Evolutionary conservation across 2,797 vertebrate genomes (phyloP).

Genomic region (Liasis olivaceus): DNA sequence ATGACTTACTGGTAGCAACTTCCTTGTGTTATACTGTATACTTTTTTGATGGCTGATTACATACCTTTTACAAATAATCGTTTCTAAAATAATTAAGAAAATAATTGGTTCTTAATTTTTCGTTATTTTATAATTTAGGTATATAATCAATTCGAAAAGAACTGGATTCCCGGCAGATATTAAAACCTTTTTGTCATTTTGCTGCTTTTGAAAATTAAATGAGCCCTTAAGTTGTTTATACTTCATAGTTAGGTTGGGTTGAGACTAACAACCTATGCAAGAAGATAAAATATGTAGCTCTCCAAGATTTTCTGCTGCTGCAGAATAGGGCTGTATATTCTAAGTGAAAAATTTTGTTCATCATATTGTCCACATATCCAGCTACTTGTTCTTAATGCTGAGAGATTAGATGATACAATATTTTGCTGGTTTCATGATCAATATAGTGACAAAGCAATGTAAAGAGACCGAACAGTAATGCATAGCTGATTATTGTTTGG

Average conservation of each 20-base stretch:
- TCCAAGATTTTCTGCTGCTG: background rate
- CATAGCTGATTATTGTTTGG: background rate
- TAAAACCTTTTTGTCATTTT: background rate
- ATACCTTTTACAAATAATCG: background rate
- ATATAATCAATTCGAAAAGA: background rate
- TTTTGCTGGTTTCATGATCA: background rate
- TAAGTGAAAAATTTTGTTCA: background rate
- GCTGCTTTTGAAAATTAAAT: background rate
- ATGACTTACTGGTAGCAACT: background rate
- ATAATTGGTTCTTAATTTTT: background rate
- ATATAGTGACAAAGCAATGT: background rate
- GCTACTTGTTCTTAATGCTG: background rate
- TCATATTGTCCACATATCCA: background rate
- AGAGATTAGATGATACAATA: background rate
- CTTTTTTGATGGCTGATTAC: background rate
- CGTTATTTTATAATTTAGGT: slow-evolving; percentile 4
- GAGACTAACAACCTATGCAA: background rate
- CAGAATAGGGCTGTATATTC: background rate
- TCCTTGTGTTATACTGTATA: background rate
- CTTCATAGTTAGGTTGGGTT: background rate
- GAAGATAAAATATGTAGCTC: background rate
- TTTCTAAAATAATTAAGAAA: background rate
- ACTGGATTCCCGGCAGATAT: background rate
- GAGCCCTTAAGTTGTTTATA: background rate
- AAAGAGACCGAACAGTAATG: background rate